These are phyloP conservation scores for Neopelma chrysocephalum DNA, from an alignment of 2,797 vertebrate genomes.

Conservation along the genomic window DNA sequence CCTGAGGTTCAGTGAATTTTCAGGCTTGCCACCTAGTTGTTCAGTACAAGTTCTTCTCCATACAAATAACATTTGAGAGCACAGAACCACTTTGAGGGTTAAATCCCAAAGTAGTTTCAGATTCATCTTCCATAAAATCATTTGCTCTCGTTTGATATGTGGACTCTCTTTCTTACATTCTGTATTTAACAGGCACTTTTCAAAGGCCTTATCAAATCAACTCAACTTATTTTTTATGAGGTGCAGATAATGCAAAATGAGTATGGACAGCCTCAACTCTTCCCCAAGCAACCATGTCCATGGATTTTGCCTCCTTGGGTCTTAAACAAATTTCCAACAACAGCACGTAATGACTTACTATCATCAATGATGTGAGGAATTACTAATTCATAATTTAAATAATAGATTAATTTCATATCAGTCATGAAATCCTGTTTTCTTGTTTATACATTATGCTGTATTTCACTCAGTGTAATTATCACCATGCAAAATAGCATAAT, in stretches of 20 bases:
- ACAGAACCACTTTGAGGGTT: background rate
- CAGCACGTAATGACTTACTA: background rate
- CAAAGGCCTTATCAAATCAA: background rate
- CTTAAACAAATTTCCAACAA: background rate
- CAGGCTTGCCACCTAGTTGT: background rate
- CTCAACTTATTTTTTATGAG: background rate
- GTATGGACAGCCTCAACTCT: rapidly evolving
- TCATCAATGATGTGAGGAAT: background rate
- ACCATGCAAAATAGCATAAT: background rate
- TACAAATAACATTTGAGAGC: background rate
- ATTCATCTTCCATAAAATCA: background rate
- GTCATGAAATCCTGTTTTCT: background rate
- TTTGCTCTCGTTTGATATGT: background rate
- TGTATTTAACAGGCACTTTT: background rate
- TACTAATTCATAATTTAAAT: background rate
- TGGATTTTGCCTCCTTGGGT: background rate
- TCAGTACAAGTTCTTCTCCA: background rate
- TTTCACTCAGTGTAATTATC: background rate
- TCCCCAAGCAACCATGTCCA: background rate
- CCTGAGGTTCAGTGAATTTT: background rate
- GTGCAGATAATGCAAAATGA: background rate
- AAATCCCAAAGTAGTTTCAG: background rate
- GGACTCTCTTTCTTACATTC: background rate
- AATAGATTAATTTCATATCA: background rate
- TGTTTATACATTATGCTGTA: background rate